Conservation (phyloP, 2,113 vertebrate species). For the Otocyon megalotis region DNA sequence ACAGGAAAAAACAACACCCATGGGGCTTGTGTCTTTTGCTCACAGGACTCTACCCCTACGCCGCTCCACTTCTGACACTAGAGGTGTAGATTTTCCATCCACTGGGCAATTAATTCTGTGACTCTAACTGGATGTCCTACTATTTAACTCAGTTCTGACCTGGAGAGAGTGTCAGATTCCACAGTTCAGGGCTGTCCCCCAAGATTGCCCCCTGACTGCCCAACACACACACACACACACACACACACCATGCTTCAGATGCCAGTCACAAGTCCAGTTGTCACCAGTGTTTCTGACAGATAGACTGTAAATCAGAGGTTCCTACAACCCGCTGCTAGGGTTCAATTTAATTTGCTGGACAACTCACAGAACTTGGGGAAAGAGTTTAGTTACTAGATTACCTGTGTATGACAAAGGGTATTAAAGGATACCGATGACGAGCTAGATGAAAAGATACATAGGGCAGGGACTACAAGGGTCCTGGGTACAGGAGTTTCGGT, state of each 20-base stretch:
- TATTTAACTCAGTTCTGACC: background rate
- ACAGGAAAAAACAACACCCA: background rate
- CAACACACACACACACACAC: background rate
- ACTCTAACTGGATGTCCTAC: no score
- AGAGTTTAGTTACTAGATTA: background rate
- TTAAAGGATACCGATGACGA: background rate
- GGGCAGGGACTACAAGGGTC: background rate
- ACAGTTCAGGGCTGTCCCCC: background rate
- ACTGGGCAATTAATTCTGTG: background rate
- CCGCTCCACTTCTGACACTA: background rate
- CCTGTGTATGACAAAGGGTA: background rate
- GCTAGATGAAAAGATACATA: background rate
- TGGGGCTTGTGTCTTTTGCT: background rate
- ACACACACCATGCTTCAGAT: background rate
- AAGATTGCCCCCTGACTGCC: background rate
- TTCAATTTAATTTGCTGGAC: background rate
- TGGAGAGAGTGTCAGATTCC: background rate
- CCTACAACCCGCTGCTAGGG: background rate
- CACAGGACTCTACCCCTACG: background rate
- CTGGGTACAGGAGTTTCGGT: background rate
- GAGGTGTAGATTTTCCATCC: background rate
- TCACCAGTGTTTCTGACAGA: background rate
- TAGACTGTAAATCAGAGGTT: background rate
- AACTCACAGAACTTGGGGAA: background rate
- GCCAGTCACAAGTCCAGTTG: background rate